A percentile compares a stretch with the other conserved stretches of the same genome.
Conservation (phyloP, 2,888 invertebrate genomes). For the Chromoteleia sp. region DNA sequence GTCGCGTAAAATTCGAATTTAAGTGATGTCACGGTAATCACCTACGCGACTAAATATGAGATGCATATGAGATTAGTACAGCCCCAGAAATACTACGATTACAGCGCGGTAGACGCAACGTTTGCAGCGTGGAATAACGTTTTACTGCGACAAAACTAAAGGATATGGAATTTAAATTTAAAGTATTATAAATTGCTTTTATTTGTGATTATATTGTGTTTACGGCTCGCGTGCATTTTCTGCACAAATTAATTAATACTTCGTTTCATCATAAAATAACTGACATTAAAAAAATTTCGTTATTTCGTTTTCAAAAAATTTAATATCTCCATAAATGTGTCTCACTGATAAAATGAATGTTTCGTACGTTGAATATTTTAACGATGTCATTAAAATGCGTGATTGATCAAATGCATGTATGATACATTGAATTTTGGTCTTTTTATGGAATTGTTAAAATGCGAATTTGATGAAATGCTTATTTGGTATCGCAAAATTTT, state of each 20-base stretch:
- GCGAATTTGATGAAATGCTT: slow-evolving; percentile 38
- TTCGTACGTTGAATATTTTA: slow-evolving; percentile 39
- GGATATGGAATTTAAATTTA: not conserved
- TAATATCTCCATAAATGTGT: slow-evolving; percentile 25
- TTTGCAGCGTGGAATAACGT: not conserved
- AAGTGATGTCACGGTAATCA: slow-evolving; percentile 51
- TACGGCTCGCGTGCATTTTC: not conserved
- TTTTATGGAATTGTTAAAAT: slow-evolving; percentile 52
- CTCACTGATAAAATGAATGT: slow-evolving; percentile 22
- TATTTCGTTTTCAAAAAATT: slow-evolving; percentile 38
- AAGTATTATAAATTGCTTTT: not conserved
- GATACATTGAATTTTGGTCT: slow-evolving; percentile 47
- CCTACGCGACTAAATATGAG: slow-evolving; percentile 26
- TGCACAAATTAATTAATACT: slow-evolving; percentile 1
- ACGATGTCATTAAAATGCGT: slow-evolving; percentile 55
- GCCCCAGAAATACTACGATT: slow-evolving; percentile 18
- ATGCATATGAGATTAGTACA: slow-evolving; percentile 37
- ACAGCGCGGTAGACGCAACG: slow-evolving; percentile 5
- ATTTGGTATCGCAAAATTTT: slow-evolving; percentile 26
- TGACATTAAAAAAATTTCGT: slow-evolving; percentile 1
- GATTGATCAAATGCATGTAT: slow-evolving; percentile 51
- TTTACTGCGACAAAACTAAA: not conserved
- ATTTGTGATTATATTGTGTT: not conserved
- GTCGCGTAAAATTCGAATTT: slow-evolving; percentile 62
- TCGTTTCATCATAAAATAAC: slow-evolving; percentile 17